Evolutionary conservation across 2,888 invertebrate genomes (phyloP), one percentile per base, ranked within the genome.

Genomic region (Caenorhabditis sulstoni): DNA sequence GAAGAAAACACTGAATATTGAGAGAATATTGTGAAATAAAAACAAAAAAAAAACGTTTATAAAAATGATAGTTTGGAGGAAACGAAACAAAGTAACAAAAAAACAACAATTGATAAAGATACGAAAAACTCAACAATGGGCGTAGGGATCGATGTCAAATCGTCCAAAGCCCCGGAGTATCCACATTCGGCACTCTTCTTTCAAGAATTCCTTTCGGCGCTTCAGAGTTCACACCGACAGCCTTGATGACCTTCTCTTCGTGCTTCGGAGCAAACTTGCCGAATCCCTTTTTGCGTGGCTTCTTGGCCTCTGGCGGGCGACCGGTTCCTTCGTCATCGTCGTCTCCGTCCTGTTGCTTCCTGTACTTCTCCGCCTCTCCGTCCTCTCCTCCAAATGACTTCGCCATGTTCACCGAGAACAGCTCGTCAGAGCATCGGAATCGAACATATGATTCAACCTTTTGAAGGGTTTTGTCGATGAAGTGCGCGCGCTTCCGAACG

Each of bases 401-500:
- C 1, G 79, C 58, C 84, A 85, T 84, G 67, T 82, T 79, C 16
- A 79, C 62, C 1, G 76, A 70, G 70, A 84, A 84, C 5, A 81
- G 70, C 52, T 82, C 85, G 29, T 84, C 81, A 4, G 52, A 37
- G 53, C 76, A 73, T 2, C 83, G 81, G 68, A 80, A 84, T 9
- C 84, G 62, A 7, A 85, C 84, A 50, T 81, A 83, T 3, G 81
- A 82, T 52, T 85, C 85, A 18, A 81, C 76, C 35, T 84, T 82
- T 23, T 81, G 80, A 11, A 81, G 57, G 0, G 53, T 39, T 35
- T 79, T 81, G 18, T 87, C 85, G 39, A 86, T 68, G 67, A 87
- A 87, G 49, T 79, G 65, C 2, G 86, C 87, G 47, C 85, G 77
- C 20, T 84, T 81, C 18, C 80, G 55, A 22, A 86, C 85, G 62